Evolutionary conservation across 2,113 vertebrate species (phyloP), one percentile per base, ranked within the genome.

Genomic region (Aphyosemion australe): DNA sequence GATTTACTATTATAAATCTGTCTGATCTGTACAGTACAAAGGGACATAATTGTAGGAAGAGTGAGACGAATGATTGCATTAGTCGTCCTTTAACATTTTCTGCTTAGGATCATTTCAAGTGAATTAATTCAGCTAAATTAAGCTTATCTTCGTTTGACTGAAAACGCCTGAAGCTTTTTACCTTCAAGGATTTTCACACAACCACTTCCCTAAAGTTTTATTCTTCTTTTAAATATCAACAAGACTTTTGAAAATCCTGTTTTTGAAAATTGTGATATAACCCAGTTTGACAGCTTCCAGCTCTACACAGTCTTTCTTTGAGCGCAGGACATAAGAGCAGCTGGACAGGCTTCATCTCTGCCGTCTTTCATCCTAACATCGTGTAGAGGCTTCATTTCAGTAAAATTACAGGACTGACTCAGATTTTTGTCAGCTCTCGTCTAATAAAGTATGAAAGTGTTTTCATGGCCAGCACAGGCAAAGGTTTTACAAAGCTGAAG

Each of bases 81-180:
- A 69, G 49, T 41, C 62, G 65, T 76, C 48, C 66, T 82, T 49
- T 78, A 72, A 58, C 65, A 65, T 57, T 51, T 72, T 72, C 68
- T 60, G 43, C 46, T 67, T 41, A 34, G 48, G 61, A 76, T 69
- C 43, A 65, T 76, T 80, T 69, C 14, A 43, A 60, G 37, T 61
- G 56, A 82, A 82, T 37, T 37, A 4, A 85, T 84, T 68, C 68
- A 60, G 63, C 39, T 76, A 59, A 71, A 85, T 82, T 68, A 68
- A 60, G 63, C 39, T 76, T 57, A 71, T 84, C 64, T 79, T 73
- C 57, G 68, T 71, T 68, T 46, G 32, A 74, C 58, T 72, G 50
- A 72, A 60, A 52, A 42, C 1, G 46, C 61, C 54, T 61, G 46
- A 15, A 69, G 57, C 70, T 65, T 57, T 52, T 66, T 57, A 66